phyloP scores from a whole-genome alignment of 2,797 vertebrate genomes.

The Microchirus variegatus region DNA sequence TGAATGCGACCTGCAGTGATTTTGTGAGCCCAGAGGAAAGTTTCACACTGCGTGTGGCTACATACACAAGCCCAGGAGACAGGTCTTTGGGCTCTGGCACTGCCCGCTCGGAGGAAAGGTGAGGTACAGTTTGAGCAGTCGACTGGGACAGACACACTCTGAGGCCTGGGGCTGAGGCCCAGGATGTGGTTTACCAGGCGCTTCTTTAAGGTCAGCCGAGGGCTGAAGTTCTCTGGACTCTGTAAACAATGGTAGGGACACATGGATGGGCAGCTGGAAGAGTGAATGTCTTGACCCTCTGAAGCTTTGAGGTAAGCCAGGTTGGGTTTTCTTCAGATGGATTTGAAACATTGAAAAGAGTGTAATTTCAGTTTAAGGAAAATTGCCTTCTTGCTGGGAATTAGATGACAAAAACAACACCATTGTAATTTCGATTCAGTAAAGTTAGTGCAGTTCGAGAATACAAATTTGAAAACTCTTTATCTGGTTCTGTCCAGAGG shows the following conservation, averaged over 20 bases:
- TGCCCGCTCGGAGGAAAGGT: slow-evolving; percentile 75
- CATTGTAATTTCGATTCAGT: too few relatives aligned
- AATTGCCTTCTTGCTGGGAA: not conserved
- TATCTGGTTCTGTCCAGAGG: too few relatives aligned
- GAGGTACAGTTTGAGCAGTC: slow-evolving; percentile 86
- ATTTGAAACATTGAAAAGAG: not conserved
- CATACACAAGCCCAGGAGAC: slow-evolving; percentile 97
- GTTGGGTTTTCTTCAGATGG: slow-evolving; percentile 3
- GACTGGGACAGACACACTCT: slow-evolving; percentile 87
- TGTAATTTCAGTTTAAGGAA: not conserved
- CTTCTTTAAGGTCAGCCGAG: slow-evolving; percentile 90
- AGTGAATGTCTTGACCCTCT: slow-evolving; percentile 9
- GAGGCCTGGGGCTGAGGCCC: slow-evolving; percentile 88
- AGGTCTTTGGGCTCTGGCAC: slow-evolving; percentile 88
- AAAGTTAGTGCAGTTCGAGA: too few relatives aligned
- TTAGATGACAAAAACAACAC: not conserved
- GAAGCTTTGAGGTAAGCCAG: slow-evolving; percentile 8
- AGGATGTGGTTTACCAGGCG: slow-evolving; percentile 97
- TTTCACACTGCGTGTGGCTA: slow-evolving; percentile 47
- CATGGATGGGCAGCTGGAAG: slow-evolving; percentile 24
- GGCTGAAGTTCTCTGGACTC: slow-evolving; percentile 90
- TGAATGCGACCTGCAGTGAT: slow-evolving; percentile 35
- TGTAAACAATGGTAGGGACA: slow-evolving; percentile 77
- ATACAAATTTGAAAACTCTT: too few relatives aligned
- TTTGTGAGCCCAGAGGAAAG: slow-evolving; percentile 46